These are phyloP conservation scores for Kuschelorhynchus macadamiae DNA, from an alignment of 2,888 invertebrate species.

Conservation along the genomic window DNA sequence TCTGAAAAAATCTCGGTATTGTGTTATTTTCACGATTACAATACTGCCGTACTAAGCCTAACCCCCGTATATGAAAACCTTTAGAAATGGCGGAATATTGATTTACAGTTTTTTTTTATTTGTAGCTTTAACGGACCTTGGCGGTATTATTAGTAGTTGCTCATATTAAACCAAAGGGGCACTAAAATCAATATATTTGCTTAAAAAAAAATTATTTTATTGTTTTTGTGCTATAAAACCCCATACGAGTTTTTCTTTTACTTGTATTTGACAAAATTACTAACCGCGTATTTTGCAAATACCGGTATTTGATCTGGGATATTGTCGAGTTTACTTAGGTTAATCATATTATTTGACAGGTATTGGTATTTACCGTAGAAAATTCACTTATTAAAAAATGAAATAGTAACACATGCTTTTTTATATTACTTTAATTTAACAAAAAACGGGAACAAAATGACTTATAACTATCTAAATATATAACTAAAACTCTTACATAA, in stretches of 20 bases:
- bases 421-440: neutral
- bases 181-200: neutral
- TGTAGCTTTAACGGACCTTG: neutral
- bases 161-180: neutral
- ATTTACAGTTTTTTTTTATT: neutral
- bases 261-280: neutral
- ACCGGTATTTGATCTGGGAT: neutral
- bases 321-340: neutral
- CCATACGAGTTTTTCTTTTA: neutral
- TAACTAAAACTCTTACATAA: no score
- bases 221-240: neutral
- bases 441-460: no score
- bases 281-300: no score
- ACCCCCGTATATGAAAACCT: neutral
- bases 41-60: no score
- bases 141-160: neutral
- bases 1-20: no score
- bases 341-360: neutral
- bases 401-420: neutral
- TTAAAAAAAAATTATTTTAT: conserved; percentile 2
- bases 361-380: neutral
- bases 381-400: no score
- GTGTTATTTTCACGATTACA: no score
- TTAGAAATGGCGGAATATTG: neutral
- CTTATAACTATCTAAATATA: neutral